A percentile compares a stretch with the other conserved stretches of the same genome.
Evolutionary conservation across 2,113 vertebrate species (phyloP).

Genomic region (Carollia perspicillata): DNA sequence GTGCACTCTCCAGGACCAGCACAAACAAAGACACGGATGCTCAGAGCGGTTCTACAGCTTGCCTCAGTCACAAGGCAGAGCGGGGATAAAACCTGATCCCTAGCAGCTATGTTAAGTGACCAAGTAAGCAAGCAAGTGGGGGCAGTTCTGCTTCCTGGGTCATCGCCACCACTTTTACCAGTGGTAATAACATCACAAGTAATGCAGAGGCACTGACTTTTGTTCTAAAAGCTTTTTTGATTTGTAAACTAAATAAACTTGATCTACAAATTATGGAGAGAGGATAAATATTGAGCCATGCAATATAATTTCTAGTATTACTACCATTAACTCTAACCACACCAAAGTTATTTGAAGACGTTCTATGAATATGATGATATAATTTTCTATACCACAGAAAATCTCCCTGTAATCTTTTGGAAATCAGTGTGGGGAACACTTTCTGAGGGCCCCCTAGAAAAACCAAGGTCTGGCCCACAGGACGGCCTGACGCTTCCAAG

Average conservation of each 20-base stretch:
- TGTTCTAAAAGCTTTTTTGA: conserved; percentile 43
- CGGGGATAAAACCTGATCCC: not conserved
- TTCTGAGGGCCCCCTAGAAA: conserved; percentile 42
- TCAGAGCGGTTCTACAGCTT: not conserved
- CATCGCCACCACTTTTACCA: not conserved
- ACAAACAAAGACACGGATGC: not conserved
- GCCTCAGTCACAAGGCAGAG: not conserved
- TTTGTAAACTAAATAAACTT: conserved; percentile 52
- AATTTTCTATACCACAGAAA: conserved; percentile 69
- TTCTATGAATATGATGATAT: conserved; percentile 27
- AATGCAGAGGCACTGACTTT: conserved; percentile 38
- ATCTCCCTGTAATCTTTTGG: conserved; percentile 41
- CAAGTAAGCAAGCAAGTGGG: not conserved
- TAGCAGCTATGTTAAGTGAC: not conserved
- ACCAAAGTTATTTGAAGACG: conserved; percentile 41
- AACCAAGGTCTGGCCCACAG: conserved; percentile 48
- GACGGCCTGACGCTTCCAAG: conserved; percentile 32
- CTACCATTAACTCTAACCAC: conserved; percentile 56
- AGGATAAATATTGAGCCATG: conserved; percentile 53
- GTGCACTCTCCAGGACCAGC: too few relatives aligned
- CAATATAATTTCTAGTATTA: conserved; percentile 58
- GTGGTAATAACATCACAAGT: not conserved
- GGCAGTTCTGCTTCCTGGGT: not conserved
- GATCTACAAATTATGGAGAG: conserved; percentile 71
- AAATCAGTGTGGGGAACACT: conserved; percentile 51